Evolutionary conservation across 2,113 vertebrate genomes (phyloP), one percentile per base, ranked within the genome.

Genomic region (Cebidichthys violaceus): DNA sequence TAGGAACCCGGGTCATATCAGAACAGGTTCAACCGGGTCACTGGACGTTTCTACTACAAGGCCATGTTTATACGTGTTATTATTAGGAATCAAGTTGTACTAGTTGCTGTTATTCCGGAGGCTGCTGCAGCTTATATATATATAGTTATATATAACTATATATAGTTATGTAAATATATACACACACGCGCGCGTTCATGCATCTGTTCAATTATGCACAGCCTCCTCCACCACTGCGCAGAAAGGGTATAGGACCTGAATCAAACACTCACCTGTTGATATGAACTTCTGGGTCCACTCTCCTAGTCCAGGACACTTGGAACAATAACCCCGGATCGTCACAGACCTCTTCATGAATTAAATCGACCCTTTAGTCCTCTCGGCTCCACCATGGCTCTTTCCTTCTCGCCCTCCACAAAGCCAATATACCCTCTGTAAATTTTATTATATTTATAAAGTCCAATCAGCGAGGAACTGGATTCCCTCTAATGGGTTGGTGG

Each of bases 191-290:
- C 9, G 52, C 22, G 22, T 24, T n/a, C 24, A n/a, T 57, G 10
- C 20, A 27, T 54, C 3, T 9, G 2, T 14, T 64, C 4, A 39
- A 1, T 20, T 17, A 8, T 35, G 9, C 17, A 5, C 3, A 9
- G 39, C 10, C 18, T 52, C 24, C 4, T 37, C 24, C 54, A 70
- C 6, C 1, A 8, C 2, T 35, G 4, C 43, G 35, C 31, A 54
- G 0, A 50, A 3, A 15, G 9, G 14, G 6, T 3, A 20, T 15
- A 45, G 17, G 20, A 39, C 2, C 22, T 17, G 4, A 9, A 59
- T 22, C 8, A 13, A 52, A 15, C 6, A 59, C 29, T 79, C 79
- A 93, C 92, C 88, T 88, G 83, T 67, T 89, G 66, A 41, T 78
- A 7, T 13, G 57, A 83, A 62, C 45, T 80, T 66, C 74, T 15